These are phyloP conservation scores for Cephalopterus ornatus DNA, from an alignment of 2,113 vertebrate genomes.

Conservation along the genomic window DNA sequence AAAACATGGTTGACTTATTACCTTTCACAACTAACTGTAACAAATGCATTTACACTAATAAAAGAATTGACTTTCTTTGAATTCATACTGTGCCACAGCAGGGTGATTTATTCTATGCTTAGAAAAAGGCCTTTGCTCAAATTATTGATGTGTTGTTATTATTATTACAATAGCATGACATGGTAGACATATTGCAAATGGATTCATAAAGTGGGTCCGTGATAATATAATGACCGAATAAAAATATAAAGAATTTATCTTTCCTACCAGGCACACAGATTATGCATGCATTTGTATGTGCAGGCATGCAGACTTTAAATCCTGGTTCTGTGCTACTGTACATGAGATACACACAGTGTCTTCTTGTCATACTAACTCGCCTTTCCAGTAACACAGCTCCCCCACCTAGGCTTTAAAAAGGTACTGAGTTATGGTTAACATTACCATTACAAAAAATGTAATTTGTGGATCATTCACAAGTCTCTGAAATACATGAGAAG, in stretches of 20 bases:
- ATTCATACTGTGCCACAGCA: background rate
- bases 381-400: background rate
- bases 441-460: background rate
- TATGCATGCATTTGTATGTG: background rate
- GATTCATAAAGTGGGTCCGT: background rate
- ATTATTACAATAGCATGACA: background rate
- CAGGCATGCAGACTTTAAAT: background rate
- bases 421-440: background rate
- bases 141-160: background rate
- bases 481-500: background rate
- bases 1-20: background rate
- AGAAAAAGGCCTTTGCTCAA: background rate
- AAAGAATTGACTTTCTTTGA: background rate
- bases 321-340: background rate
- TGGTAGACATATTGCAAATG: background rate
- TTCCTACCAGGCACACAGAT: background rate
- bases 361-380: background rate
- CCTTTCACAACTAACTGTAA: slow-evolving; percentile 8
- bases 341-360: background rate
- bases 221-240: background rate
- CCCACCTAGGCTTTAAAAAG: background rate
- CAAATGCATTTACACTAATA: background rate
- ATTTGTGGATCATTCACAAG: background rate
- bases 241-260: background rate
- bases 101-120: background rate